Conservation (phyloP, 1,140 invertebrate genomes). For the Pantala flavescens region DNA sequence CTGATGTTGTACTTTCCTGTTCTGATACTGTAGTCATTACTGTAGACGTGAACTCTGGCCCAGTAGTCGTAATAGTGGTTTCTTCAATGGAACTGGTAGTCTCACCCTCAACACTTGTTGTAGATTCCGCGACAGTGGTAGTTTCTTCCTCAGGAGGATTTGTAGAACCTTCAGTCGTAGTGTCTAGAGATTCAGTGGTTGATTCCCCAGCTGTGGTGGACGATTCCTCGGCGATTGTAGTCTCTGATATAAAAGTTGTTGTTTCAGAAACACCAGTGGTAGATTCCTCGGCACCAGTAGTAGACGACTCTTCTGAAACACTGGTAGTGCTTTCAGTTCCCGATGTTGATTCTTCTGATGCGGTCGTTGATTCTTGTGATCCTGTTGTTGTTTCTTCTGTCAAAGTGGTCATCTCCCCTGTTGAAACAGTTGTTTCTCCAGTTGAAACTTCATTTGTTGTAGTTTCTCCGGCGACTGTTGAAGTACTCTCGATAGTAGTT, state of each 20-base stretch:
- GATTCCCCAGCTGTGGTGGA: neutral
- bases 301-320: slow-evolving; percentile 10
- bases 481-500: slow-evolving; percentile 18
- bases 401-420: neutral
- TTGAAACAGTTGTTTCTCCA: slow-evolving; percentile 22
- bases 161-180: neutral
- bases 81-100: slow-evolving; percentile 15
- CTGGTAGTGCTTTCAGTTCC: slow-evolving; percentile 20
- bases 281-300: slow-evolving; percentile 24
- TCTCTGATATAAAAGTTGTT: slow-evolving; percentile 23
- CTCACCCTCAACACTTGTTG: neutral
- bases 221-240: neutral
- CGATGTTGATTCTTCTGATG: slow-evolving; percentile 27
- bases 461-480: slow-evolving; percentile 17
- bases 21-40: neutral
- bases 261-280: slow-evolving; percentile 19
- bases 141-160: slow-evolving; percentile 9
- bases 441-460: slow-evolving; percentile 19
- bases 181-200: neutral
- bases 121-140: slow-evolving; percentile 16
- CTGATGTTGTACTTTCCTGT: slow-evolving; percentile 22
- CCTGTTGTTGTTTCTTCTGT: slow-evolving; percentile 17
- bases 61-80: slow-evolving; percentile 20
- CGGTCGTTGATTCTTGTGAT: slow-evolving; percentile 24
- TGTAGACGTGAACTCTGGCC: slow-evolving; percentile 22